A percentile compares a stretch with the other conserved stretches of the same genome.
Evolutionary conservation across 2,797 vertebrate species (phyloP).

Genomic region (Setipinna tenuifilis): DNA sequence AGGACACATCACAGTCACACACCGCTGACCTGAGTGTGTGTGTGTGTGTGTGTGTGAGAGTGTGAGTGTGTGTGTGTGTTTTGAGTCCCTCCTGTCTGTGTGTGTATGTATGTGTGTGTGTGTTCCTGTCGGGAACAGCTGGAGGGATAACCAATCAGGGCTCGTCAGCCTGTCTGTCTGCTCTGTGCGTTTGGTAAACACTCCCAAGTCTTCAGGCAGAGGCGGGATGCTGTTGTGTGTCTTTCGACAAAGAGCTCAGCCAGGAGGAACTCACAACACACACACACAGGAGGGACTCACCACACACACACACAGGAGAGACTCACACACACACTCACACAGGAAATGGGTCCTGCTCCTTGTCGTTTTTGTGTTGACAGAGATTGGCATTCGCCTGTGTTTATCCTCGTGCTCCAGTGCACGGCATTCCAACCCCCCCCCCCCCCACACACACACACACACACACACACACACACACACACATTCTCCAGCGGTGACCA

Average conservation of each 20-base stretch:
- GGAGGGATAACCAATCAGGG: conserved; percentile 59
- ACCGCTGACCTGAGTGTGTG: neutral
- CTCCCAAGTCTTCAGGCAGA: conserved; percentile 52
- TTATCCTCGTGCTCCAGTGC: conserved; percentile 44
- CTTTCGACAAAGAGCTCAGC: conserved; percentile 60
- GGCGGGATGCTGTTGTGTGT: conserved; percentile 62
- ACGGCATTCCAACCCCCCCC: conserved; percentile 42
- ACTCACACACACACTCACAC: conserved; percentile 47
- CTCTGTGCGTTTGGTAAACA: conserved; percentile 58
- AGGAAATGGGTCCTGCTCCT: conserved; percentile 40
- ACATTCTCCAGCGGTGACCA: neutral
- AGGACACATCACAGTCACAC: neutral
- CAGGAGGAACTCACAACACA: conserved; percentile 56
- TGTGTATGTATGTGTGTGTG: neutral
- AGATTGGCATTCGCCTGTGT: conserved; percentile 45
- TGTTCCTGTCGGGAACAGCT: conserved; percentile 49
- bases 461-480: no score
- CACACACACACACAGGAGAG: conserved; percentile 42
- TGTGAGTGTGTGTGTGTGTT: neutral
- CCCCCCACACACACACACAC: conserved; percentile 13
- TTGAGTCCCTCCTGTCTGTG: no score
- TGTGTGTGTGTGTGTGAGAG: neutral
- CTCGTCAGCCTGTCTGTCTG: conserved; percentile 37
- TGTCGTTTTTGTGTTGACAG: conserved; percentile 34
- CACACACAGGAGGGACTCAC: neutral